These are phyloP conservation scores for Gambusia yucatana DNA, from an alignment of 2,797 vertebrate genomes.

Conservation along the genomic window DNA sequence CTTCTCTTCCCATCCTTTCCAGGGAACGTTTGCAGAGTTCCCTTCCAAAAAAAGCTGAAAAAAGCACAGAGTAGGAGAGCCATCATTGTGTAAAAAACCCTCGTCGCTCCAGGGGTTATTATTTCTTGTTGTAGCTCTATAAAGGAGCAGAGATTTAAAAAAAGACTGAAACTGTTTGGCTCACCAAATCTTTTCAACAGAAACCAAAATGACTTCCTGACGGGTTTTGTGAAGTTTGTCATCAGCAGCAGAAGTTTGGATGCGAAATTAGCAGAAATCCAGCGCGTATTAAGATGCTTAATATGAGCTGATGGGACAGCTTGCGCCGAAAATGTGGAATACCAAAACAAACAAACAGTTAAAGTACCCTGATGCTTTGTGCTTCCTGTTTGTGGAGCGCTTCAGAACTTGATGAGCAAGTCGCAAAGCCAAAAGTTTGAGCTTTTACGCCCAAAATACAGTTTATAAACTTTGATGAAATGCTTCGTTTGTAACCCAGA, in stretches of 20 bases:
- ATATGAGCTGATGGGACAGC: conserved; percentile 39
- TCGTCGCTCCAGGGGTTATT: conserved; percentile 30
- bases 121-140: conserved; percentile 20
- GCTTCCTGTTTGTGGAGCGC: not conserved
- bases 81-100: conserved; percentile 38
- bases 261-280: conserved; percentile 34
- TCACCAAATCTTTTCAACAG: conserved; percentile 28
- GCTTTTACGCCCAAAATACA: not conserved
- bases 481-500: not conserved
- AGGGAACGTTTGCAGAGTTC: conserved; percentile 54
- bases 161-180: conserved; percentile 51
- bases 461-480: not conserved
- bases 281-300: conserved; percentile 36
- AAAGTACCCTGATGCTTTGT: conserved; percentile 2
- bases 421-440: not conserved
- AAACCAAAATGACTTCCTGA: conserved; percentile 31
- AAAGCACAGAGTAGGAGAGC: conserved; percentile 7
- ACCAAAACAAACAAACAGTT: conserved; percentile 28
- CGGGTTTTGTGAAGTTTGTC: conserved; percentile 9
- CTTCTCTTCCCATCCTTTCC: conserved; percentile 63
- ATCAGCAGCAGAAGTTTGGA: conserved; percentile 36
- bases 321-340: conserved; percentile 32
- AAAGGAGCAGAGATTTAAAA: conserved; percentile 5
- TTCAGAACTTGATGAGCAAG: not conserved
- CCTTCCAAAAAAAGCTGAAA: conserved; percentile 40